phyloP scores from a whole-genome alignment of 2,888 invertebrate genomes.

The Resseliella maxima region DNA sequence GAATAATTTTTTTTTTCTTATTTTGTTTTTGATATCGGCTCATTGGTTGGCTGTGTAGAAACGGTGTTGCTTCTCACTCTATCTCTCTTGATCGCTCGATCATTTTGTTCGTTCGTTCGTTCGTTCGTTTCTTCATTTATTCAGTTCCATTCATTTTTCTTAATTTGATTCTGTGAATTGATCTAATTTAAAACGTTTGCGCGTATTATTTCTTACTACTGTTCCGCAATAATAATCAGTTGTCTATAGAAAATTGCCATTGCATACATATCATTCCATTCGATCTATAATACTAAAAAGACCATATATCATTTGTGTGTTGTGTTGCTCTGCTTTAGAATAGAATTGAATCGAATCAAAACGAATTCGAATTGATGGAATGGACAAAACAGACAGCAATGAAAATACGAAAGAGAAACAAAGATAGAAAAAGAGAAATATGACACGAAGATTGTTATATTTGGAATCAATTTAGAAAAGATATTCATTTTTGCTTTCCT shows the following conservation, averaged over 20 bases:
- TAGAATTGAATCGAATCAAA: neutral
- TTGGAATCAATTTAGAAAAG: constrained; percentile 39
- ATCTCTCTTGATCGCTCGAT: neutral
- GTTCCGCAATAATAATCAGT: constrained; percentile 36
- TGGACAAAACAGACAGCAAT: neutral
- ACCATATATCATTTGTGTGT: constrained; percentile 22
- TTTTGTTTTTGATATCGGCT: neutral
- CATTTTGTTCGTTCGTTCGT: neutral
- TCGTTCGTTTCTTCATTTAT: neutral
- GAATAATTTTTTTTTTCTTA: too few species aligned
- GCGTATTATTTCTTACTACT: neutral
- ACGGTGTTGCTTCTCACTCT: neutral
- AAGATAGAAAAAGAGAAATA: neutral
- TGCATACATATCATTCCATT: neutral
- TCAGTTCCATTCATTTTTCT: too few species aligned
- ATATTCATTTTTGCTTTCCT: neutral
- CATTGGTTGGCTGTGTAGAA: neutral
- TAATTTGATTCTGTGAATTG: constrained; percentile 44
- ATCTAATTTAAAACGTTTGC: constrained; percentile 26
- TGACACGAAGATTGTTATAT: constrained; percentile 45
- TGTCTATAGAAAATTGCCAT: constrained; percentile 36
- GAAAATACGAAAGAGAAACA: neutral
- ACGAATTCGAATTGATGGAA: neutral
- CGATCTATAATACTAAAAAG: neutral
- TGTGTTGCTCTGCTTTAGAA: neutral